A percentile compares a stretch with the other conserved stretches of the same genome.
phyloP scores from a whole-genome alignment of 35 echinoderm and acorn worm genomes.

The Stichopus chloronotus region DNA sequence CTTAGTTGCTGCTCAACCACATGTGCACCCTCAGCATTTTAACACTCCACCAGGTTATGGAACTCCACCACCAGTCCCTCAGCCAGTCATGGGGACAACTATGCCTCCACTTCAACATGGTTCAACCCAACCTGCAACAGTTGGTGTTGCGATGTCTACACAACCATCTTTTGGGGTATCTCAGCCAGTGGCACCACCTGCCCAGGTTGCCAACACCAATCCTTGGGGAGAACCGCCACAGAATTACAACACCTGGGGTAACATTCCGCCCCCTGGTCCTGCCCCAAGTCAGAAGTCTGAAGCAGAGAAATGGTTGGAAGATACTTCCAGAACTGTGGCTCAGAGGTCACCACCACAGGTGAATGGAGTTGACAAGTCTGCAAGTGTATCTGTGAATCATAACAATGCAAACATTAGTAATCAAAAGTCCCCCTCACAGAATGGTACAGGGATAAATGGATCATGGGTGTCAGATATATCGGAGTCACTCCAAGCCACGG shows the following conservation, averaged over 20 bases:
- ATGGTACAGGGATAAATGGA: constrained; percentile 69
- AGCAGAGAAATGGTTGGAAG: constrained; percentile 65
- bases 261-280: not conserved
- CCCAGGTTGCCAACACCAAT: constrained; percentile 60
- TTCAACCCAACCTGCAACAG: not conserved
- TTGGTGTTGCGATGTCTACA: not conserved
- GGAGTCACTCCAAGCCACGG: constrained; percentile 60
- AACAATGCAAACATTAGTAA: constrained; percentile 81
- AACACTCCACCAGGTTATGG: constrained; percentile 49
- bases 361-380: constrained; percentile 36
- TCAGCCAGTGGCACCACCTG: constrained; percentile 12
- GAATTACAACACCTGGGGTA: constrained; percentile 74
- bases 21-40: not conserved
- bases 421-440: not conserved
- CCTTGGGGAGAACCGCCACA: constrained; percentile 69
- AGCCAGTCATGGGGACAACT: not conserved
- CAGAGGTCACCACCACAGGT: constrained; percentile 34
- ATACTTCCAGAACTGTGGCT: constrained; percentile 62
- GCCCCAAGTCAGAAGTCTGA: constrained; percentile 38
- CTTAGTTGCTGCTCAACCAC: not conserved
- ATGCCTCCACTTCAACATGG: not conserved
- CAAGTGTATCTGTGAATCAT: constrained; percentile 51
- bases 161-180: constrained; percentile 58
- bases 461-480: constrained; percentile 88
- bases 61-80: constrained; percentile 42